Conservation (phyloP, 2,888 invertebrate genomes). For the Caenorhabditis sp. region DNA sequence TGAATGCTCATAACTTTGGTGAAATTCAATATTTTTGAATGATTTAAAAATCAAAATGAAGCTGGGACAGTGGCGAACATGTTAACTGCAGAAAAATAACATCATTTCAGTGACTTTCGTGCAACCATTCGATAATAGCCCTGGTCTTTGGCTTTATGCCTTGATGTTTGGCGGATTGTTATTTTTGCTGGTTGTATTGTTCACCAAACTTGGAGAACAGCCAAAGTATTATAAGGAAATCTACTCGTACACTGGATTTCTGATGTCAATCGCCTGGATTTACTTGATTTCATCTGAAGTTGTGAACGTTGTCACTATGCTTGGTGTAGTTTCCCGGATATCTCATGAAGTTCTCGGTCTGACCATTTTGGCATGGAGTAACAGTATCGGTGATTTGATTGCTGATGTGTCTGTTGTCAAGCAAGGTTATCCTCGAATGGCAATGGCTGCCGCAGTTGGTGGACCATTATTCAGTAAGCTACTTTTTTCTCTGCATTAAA, state of each 20-base stretch:
- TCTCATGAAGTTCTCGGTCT: conserved; percentile 75
- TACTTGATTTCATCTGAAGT: conserved; percentile 78
- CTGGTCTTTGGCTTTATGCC: conserved; percentile 47
- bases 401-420: conserved; percentile 77
- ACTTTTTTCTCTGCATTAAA: neutral
- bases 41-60: neutral
- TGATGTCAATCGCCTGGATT: conserved; percentile 76
- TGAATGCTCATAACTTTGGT: neutral
- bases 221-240: conserved; percentile 60
- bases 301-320: conserved; percentile 75
- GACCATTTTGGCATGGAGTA: conserved; percentile 79
- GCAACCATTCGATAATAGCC: conserved; percentile 34
- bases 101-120: conserved; percentile 37
- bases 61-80: neutral
- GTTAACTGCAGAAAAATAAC: neutral
- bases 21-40: neutral
- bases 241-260: conserved; percentile 75
- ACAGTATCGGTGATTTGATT: conserved; percentile 77
- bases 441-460: conserved; percentile 79
- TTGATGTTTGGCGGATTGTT: conserved; percentile 44
- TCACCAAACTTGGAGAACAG: conserved; percentile 46
- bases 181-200: conserved; percentile 42
- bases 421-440: conserved; percentile 78
- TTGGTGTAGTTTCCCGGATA: conserved; percentile 75
- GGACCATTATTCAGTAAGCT: conserved; percentile 78